These are phyloP conservation scores for Deroplatys truncata DNA, from an alignment of 2,888 invertebrate genomes.

Conservation along the genomic window DNA sequence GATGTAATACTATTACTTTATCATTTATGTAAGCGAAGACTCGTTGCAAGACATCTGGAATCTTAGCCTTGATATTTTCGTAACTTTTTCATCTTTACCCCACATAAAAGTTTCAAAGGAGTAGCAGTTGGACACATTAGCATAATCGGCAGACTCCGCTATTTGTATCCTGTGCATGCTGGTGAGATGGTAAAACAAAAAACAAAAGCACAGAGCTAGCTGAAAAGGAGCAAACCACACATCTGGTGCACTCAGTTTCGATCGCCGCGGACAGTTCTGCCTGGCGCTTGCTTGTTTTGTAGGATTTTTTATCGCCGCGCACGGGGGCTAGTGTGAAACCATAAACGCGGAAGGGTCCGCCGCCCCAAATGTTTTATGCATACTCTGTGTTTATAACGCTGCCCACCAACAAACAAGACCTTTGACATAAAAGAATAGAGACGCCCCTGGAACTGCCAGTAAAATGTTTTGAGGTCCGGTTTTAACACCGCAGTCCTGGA, in stretches of 20 bases:
- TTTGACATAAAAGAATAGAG: background rate
- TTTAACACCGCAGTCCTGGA: background rate
- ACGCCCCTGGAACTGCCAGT: background rate
- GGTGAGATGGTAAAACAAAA: background rate
- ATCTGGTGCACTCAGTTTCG: background rate
- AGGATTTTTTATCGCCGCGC: background rate
- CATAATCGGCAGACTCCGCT: background rate
- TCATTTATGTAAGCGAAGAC: too few relatives aligned
- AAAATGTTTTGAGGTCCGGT: background rate
- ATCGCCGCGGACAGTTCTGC: background rate
- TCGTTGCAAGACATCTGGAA: too few relatives aligned
- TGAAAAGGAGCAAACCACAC: background rate
- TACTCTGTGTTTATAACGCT: background rate
- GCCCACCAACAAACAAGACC: background rate
- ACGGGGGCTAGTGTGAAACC: background rate
- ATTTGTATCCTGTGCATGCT: background rate
- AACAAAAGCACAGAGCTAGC: background rate
- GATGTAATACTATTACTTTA: too few relatives aligned
- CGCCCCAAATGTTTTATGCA: background rate
- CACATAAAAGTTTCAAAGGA: too few relatives aligned
- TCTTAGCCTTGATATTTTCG: too few relatives aligned
- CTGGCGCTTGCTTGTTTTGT: background rate
- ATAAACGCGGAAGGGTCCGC: background rate
- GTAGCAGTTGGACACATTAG: background rate
- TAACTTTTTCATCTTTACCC: too few relatives aligned